A percentile compares a stretch with the other conserved stretches of the same genome.
These are phyloP conservation scores for Sclerodermus sp. DNA, from an alignment of 2,888 invertebrate species.

Conservation along the genomic window DNA sequence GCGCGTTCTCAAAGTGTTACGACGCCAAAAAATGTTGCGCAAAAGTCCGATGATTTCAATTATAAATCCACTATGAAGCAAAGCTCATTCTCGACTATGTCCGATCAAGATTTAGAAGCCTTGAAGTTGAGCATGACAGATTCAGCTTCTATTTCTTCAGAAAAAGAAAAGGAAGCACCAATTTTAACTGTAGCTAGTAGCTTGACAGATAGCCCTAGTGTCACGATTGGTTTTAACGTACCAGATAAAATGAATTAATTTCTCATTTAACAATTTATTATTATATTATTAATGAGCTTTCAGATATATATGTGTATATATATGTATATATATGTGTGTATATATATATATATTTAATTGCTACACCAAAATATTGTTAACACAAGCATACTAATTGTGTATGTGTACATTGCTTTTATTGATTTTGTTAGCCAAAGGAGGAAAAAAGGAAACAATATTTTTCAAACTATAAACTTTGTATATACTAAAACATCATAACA, in stretches of 20 bases:
- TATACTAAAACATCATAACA: no score
- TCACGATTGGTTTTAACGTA: slow-evolving; percentile 47
- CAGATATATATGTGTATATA: no score
- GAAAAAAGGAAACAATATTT: no score
- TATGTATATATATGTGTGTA: no score
- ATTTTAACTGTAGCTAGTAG: slow-evolving; percentile 46
- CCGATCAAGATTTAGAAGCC: slow-evolving; percentile 35
- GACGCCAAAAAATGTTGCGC: slow-evolving; percentile 25
- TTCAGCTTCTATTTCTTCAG: slow-evolving; percentile 6
- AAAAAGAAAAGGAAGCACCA: slow-evolving; percentile 30
- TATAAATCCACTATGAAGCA: slow-evolving; percentile 26
- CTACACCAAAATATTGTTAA: no score
- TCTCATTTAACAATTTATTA: no score
- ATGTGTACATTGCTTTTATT: no score
- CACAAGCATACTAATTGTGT: no score
- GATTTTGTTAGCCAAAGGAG: no score
- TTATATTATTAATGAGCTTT: no score
- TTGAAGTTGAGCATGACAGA: slow-evolving; percentile 27
- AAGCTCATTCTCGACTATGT: slow-evolving; percentile 41
- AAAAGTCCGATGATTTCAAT: slow-evolving; percentile 23
- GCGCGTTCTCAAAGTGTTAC: slow-evolving; percentile 43
- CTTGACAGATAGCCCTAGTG: slow-evolving; percentile 37
- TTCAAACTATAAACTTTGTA: no score
- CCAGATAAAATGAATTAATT: slow-evolving; percentile 25
- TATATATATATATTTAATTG: no score